phyloP scores from a whole-genome alignment of 2,888 invertebrate species.

The Saturnia japonica region DNA sequence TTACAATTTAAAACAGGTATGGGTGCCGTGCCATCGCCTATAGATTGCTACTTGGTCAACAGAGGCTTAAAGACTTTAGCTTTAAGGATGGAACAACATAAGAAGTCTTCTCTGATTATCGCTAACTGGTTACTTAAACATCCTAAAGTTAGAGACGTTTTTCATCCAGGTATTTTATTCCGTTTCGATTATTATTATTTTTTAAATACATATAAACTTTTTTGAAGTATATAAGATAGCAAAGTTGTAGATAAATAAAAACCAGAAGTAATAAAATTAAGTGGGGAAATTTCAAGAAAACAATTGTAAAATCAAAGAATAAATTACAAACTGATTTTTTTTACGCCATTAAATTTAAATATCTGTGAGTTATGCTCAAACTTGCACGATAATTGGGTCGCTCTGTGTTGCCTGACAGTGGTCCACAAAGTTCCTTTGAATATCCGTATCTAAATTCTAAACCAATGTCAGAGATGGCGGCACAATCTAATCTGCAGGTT shows the following conservation, averaged over 20 bases:
- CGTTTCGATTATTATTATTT: background rate
- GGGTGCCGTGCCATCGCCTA: constrained; percentile 97
- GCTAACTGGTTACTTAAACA: constrained; percentile 92
- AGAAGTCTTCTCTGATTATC: constrained; percentile 87
- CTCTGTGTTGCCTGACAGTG: background rate
- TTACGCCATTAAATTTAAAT: background rate
- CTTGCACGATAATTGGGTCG: background rate
- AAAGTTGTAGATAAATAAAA: background rate
- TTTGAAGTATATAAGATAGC: background rate
- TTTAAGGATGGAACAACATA: constrained; percentile 94
- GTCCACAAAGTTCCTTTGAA: background rate
- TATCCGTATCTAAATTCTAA: background rate
- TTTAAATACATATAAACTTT: background rate
- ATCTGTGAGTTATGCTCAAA: background rate
- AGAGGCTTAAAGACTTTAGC: constrained; percentile 96
- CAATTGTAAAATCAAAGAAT: too few species aligned
- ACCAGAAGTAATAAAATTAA: background rate
- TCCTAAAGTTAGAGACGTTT: constrained; percentile 88
- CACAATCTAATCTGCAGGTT: background rate
- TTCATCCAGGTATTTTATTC: constrained; percentile 87
- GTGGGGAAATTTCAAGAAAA: too few species aligned
- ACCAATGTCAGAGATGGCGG: background rate
- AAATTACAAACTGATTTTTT: background rate
- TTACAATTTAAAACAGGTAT: constrained; percentile 82
- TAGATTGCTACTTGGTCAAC: constrained; percentile 97